Evolutionary conservation across 2,797 vertebrate species (phyloP).

Genomic region (Diplodus sargus): DNA sequence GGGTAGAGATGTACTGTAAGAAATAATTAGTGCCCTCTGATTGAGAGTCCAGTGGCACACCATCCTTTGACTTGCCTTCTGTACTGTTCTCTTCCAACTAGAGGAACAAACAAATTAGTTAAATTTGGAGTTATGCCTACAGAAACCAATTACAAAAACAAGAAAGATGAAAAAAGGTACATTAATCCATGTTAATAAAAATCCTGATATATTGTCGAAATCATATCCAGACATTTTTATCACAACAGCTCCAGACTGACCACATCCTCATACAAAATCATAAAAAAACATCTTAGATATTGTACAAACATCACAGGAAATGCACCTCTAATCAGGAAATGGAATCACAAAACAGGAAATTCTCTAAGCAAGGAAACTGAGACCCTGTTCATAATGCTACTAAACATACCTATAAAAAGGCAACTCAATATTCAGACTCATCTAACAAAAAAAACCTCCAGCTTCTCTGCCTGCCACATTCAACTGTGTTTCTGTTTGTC

Average conservation of each 20-base stretch:
- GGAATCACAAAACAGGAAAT: constrained; percentile 12
- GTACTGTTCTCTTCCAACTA: constrained; percentile 88
- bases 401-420: neutral
- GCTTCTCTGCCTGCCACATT: neutral
- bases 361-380: neutral
- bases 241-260: neutral
- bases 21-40: constrained; percentile 96
- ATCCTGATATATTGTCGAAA: neutral
- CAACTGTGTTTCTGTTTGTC: neutral
- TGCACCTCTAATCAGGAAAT: neutral
- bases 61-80: constrained; percentile 84
- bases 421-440: neutral
- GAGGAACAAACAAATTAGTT: constrained; percentile 9
- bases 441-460: neutral
- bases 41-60: constrained; percentile 83
- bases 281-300: neutral
- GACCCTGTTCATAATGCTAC: neutral
- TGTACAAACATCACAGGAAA: neutral
- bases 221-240: neutral
- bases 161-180: neutral
- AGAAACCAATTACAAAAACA: neutral
- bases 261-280: neutral
- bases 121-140: neutral
- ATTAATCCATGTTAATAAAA: neutral
- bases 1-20: constrained; percentile 95